Evolutionary conservation across 2,888 invertebrate genomes (phyloP).

Genomic region (Calameuta idolon): DNA sequence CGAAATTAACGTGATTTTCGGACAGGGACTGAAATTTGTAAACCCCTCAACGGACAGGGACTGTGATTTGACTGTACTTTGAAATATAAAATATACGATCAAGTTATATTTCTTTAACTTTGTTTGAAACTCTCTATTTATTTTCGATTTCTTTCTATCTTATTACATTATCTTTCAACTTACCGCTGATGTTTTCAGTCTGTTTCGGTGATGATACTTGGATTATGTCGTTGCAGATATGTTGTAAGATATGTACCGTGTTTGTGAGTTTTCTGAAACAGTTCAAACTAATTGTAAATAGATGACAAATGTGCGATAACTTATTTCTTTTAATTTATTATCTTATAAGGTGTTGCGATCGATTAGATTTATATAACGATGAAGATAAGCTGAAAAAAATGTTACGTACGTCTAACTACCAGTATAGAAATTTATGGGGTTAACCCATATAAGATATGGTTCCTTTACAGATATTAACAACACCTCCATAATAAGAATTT

Average conservation of each 20-base stretch:
- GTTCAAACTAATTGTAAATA: background rate
- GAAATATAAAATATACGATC: background rate
- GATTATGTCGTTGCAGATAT: slow-evolving; percentile 21
- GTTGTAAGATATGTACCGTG: slow-evolving; percentile 26
- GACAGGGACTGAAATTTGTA: too few relatives aligned
- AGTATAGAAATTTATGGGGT: background rate
- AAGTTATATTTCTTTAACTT: background rate
- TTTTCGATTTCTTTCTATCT: background rate
- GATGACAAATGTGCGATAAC: background rate
- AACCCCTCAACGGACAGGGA: too few relatives aligned
- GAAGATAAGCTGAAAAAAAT: background rate
- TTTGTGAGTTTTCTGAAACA: slow-evolving; percentile 10
- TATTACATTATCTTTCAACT: background rate
- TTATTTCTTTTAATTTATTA: background rate
- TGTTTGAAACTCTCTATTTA: background rate
- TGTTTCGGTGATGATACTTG: slow-evolving; percentile 13
- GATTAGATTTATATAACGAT: too few relatives aligned
- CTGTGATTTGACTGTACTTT: background rate
- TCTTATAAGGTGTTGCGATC: too few relatives aligned
- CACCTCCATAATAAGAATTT: background rate
- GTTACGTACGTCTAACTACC: background rate
- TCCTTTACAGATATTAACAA: background rate
- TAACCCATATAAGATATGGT: background rate
- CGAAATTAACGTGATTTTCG: too few relatives aligned
- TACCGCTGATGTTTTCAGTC: slow-evolving; percentile 21